phyloP scores from a whole-genome alignment of 1,140 invertebrate species.

The Heliothis subflexa region DNA sequence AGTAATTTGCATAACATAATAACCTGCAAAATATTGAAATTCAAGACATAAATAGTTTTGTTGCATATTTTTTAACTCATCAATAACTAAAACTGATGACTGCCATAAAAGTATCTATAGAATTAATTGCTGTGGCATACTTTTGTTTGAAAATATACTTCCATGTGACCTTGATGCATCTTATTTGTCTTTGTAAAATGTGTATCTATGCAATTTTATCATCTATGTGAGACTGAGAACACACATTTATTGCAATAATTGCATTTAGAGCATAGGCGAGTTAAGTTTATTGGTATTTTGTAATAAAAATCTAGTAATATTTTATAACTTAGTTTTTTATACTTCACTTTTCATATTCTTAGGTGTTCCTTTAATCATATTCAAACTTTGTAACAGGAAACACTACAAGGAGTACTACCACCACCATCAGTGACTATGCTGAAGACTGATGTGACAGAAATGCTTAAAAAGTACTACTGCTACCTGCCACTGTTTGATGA shows the following conservation, averaged over 20 bases:
- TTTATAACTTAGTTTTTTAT: neutral
- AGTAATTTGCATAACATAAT: constrained; percentile 36
- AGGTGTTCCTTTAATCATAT: constrained; percentile 12
- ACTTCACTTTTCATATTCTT: neutral
- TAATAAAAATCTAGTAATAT: neutral
- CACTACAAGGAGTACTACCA: constrained; percentile 87
- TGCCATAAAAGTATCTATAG: neutral
- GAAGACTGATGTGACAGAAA: constrained; percentile 88
- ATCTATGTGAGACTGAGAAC: neutral
- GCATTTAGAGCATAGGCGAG: too few relatives aligned
- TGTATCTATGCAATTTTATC: constrained; percentile 8
- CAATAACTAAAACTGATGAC: neutral
- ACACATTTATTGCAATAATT: too few relatives aligned
- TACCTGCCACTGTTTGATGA: constrained; percentile 74
- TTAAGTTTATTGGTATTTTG: too few relatives aligned
- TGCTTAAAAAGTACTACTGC: constrained; percentile 85
- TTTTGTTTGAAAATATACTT: neutral
- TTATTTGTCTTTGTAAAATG: neutral
- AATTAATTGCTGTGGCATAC: neutral
- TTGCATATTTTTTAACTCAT: neutral
- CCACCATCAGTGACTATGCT: constrained; percentile 89
- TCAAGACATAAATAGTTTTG: neutral
- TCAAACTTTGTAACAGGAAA: constrained; percentile 66
- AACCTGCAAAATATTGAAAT: neutral
- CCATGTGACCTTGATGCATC: neutral